phyloP scores from a whole-genome alignment of 53 echinoderm and acorn worm genomes.

The Echinometra lucunter region DNA sequence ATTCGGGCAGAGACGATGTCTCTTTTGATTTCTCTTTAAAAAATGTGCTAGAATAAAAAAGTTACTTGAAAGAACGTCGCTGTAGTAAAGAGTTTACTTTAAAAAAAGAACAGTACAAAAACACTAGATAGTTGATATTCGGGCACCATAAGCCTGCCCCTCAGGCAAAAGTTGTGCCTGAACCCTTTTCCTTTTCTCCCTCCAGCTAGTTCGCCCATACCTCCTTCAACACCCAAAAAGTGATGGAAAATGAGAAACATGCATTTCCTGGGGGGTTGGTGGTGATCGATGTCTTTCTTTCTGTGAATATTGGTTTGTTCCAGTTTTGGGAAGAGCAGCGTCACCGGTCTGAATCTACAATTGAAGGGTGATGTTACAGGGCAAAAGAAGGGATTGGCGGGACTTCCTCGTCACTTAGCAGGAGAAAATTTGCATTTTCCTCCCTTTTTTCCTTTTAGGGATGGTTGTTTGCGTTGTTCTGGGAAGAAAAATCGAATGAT shows the following conservation, averaged over 20 bases:
- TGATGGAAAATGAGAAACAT: slow-evolving; percentile 18
- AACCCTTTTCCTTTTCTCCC: background rate
- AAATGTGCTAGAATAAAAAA: no score
- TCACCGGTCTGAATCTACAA: slow-evolving; percentile 17
- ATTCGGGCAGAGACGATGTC: no score
- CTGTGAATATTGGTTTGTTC: slow-evolving; percentile 27
- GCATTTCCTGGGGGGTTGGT: background rate
- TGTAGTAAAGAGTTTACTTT: no score
- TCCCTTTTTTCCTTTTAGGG: background rate
- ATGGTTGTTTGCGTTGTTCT: background rate
- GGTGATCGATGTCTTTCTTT: slow-evolving; percentile 17
- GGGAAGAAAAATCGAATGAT: background rate
- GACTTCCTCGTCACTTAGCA: background rate
- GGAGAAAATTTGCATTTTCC: background rate
- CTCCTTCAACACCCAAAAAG: background rate
- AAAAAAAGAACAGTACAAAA: background rate
- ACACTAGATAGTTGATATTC: background rate
- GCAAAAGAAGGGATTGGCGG: background rate
- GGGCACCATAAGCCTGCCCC: background rate
- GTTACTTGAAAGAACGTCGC: no score
- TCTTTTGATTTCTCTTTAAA: no score
- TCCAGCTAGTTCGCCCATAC: background rate
- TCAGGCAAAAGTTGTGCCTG: background rate
- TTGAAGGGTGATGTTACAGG: background rate
- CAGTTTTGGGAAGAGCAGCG: background rate